Evolutionary conservation across 2,113 vertebrate species (phyloP).

Genomic region (Zeus faber): DNA sequence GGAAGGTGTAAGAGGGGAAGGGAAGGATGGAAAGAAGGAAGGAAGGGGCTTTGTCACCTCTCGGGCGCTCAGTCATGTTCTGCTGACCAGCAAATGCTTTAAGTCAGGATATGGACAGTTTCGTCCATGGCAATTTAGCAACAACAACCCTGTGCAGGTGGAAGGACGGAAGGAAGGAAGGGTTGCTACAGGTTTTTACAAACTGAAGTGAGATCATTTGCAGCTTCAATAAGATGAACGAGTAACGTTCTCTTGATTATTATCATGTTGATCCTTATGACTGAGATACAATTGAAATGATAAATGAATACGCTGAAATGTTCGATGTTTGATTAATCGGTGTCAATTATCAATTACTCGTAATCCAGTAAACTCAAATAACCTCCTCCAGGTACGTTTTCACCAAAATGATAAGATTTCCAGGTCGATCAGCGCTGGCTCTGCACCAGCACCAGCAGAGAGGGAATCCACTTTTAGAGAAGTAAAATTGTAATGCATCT

Average conservation of each 20-base stretch:
- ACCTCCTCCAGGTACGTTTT: slow-evolving; percentile 41
- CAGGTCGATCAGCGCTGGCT: slow-evolving; percentile 57
- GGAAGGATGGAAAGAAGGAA: too few relatives aligned
- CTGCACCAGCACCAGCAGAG: slow-evolving; percentile 23
- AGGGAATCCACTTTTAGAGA: too few relatives aligned
- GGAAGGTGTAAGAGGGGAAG: too few relatives aligned
- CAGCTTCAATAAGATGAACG: slow-evolving; percentile 15
- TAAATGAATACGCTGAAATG: slow-evolving; percentile 37
- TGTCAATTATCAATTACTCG: slow-evolving; percentile 40
- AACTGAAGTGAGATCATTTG: slow-evolving; percentile 19
- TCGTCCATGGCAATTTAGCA: slow-evolving; percentile 49
- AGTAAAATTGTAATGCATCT: too few relatives aligned
- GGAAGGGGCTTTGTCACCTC: slow-evolving; percentile 40
- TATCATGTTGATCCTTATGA: too few relatives aligned
- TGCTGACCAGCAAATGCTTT: slow-evolving; percentile 55
- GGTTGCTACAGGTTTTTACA: slow-evolving; percentile 18
- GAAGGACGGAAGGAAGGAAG: slow-evolving; percentile 31
- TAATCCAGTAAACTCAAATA: slow-evolving; percentile 46
- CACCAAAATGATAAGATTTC: slow-evolving; percentile 49
- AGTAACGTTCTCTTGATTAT: too few relatives aligned
- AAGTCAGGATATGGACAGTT: slow-evolving; percentile 36
- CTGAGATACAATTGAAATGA: slow-evolving; percentile 41
- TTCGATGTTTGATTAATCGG: slow-evolving; percentile 39
- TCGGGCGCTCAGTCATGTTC: slow-evolving; percentile 36
- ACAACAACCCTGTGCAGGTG: slow-evolving; percentile 32